Base-by-base conservation (phyloP, 2,888 invertebrate genomes). In the Eilema griseolum region DNA sequence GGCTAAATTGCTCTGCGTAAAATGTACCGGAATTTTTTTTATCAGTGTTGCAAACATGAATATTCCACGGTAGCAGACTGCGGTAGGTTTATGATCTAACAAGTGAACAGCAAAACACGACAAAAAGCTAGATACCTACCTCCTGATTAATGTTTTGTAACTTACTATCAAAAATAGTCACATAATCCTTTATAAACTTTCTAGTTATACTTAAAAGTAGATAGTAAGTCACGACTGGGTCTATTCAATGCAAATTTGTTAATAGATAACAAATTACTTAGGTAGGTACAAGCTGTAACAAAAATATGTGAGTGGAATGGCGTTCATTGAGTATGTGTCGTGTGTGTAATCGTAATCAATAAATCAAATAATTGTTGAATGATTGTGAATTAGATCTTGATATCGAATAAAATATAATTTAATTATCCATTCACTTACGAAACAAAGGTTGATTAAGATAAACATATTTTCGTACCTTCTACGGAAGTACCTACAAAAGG, bases 221-320 rank as follows among this genome's bases (percentile, higher is more conserved):
- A 74, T 66, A 67, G 63, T 61, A 68, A 72, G 77, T 76, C 80
- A 80, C 80, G 82, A 80, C 4, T 8, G 20, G 2, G 56, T 71
- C 74, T 66, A 81, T 80, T 81, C 70, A 81, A 80, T 80, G 80
- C 77, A 79, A 80, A 80, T 81, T 71, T 70, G 70, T 71, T 61
- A 73, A 70, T 71, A 59, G 24, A 66, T 60, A 66, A 23, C 41
- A 28, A 26, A 64, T 28, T 46, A 46, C 28, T 26, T 1, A n/a
- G n/a, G n/a, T 14, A 59, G 5, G 26, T 28, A 26, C 59, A 59
- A 16, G 59, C 2, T 59, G 20, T 28, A 52, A 52, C n/a, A 52
- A 52, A 52, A 52, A 52, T n/a, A 52, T 10, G 5, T 52, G 52
- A 10, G 52, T 52, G 52, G n/a, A 52, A n/a, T 52, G 52, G 52